Evolutionary conservation across 2,797 vertebrate species (phyloP), one percentile per base, ranked within the genome.

Genomic region (Etheostoma nigrum): DNA sequence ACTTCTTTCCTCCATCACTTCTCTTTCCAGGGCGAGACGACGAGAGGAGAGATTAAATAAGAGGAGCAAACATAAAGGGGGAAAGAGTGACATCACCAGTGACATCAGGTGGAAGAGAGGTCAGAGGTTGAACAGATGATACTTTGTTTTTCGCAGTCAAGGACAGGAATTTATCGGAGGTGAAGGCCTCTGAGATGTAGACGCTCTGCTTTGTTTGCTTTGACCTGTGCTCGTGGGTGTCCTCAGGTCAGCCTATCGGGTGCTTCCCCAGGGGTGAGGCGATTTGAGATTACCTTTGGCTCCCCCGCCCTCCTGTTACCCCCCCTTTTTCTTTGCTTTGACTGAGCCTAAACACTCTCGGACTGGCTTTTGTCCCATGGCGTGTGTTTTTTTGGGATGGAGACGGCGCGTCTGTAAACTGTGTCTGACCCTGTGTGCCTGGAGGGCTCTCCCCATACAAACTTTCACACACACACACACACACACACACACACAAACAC

Each of bases 381-480:
- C 47, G 51, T 72, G 67, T 81, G 55, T 78, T 64, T 83, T 82
- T 82, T 79, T 70, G 74, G 73, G 67, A 83, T 80, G 79, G 87
- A 94, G 91, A 89, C 90, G 23, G 77, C 79, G 44, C 55, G 88
- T 93, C 92, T 92, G 86, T 89, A 91, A 92, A 93, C 90, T 92
- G 82, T 80, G 75, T 76, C 65, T 93, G 87, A 93, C 91, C 90
- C 72, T 2, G 4, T 49, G 68, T 73, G 72, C 89, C 81, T 82
- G 74, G 74, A 78, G 78, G 76, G 78, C 61, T 73, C 74, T 53
- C 70, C 63, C 67, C 59, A 42, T 58, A 30, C 64, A 74, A 16
- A 67, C 55, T 15, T n/a, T 21, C 69, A 79, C 51, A 52, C 13
- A 21, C 27, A 57, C 55, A 61, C 69, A 69, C 65, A 78, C 78